phyloP scores from a whole-genome alignment of 2,888 invertebrate genomes.

The Tethea ocularis region DNA sequence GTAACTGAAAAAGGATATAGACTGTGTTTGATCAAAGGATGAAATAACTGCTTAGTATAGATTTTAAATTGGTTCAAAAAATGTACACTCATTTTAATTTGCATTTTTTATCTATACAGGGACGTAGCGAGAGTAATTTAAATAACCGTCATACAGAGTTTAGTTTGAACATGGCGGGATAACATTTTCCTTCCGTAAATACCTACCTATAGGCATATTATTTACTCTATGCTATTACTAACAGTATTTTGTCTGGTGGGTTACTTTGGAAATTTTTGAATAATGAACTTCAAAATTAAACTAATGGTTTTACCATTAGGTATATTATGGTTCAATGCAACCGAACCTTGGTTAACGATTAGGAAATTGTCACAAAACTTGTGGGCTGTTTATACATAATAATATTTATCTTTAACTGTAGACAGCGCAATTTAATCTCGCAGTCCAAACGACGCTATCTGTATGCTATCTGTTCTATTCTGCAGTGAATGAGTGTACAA shows the following conservation, averaged over 20 bases:
- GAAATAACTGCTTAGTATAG: slow-evolving; percentile 3
- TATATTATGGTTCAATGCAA: too few relatives aligned
- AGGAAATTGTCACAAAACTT: background rate
- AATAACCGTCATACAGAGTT: too few relatives aligned
- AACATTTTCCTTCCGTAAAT: too few relatives aligned
- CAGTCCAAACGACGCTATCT: slow-evolving; percentile 57
- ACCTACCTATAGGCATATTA: too few relatives aligned
- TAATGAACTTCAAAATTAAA: too few relatives aligned
- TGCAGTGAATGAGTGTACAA: slow-evolving; percentile 56
- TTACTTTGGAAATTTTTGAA: too few relatives aligned
- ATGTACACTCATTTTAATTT: background rate
- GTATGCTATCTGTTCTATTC: slow-evolving; percentile 60
- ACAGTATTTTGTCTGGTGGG: too few relatives aligned
- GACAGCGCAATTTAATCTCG: slow-evolving; percentile 57
- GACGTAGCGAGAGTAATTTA: too few relatives aligned
- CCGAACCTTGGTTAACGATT: too few relatives aligned
- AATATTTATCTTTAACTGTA: background rate
- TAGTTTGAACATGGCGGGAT: too few relatives aligned
- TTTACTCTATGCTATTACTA: too few relatives aligned
- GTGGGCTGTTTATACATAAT: background rate
- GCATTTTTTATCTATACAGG: background rate
- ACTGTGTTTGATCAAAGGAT: slow-evolving; percentile 8
- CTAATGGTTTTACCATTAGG: too few relatives aligned
- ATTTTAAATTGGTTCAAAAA: background rate
- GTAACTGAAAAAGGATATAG: background rate